Evolutionary conservation across 1,140 invertebrate genomes (phyloP).

Genomic region (Atopsyche davidsoni): DNA sequence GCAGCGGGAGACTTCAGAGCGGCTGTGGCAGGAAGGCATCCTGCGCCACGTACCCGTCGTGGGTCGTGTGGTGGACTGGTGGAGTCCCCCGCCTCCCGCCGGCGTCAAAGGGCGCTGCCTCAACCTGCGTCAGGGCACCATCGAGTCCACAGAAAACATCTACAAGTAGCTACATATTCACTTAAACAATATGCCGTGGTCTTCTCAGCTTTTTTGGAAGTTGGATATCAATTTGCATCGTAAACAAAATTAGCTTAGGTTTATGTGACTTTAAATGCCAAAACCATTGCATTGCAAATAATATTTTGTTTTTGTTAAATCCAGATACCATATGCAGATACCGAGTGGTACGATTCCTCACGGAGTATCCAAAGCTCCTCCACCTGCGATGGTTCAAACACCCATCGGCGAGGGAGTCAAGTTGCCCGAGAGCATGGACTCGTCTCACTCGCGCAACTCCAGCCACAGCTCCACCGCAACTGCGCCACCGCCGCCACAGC

Average conservation of each 20-base stretch:
- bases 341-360: slow-evolving; percentile 30
- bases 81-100: slow-evolving; percentile 64
- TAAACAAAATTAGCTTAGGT: too few relatives aligned
- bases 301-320: slow-evolving; percentile 9
- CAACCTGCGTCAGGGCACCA: slow-evolving; percentile 75
- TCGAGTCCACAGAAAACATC: slow-evolving; percentile 88
- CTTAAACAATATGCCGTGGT: too few relatives aligned
- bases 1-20: slow-evolving; percentile 80
- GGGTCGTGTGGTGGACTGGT: slow-evolving; percentile 84
- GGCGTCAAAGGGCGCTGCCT: slow-evolving; percentile 80
- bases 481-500: slow-evolving; percentile 11
- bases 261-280: too few relatives aligned
- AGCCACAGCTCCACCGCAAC: slow-evolving; percentile 25
- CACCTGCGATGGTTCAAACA: slow-evolving; percentile 29
- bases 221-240: too few relatives aligned
- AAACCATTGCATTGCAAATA: neutral
- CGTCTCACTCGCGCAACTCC: slow-evolving; percentile 19
- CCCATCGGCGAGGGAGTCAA: slow-evolving; percentile 26
- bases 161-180: slow-evolving; percentile 52
- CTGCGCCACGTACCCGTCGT: slow-evolving; percentile 89
- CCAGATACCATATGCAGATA: slow-evolving; percentile 31
- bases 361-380: slow-evolving; percentile 28
- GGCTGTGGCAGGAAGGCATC: slow-evolving; percentile 90
- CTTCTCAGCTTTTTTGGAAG: too few relatives aligned
- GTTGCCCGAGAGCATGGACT: slow-evolving; percentile 25